Evolutionary conservation across 2,888 invertebrate genomes (phyloP), one percentile per base, ranked within the genome.

Genomic region (Xanthia togata): DNA sequence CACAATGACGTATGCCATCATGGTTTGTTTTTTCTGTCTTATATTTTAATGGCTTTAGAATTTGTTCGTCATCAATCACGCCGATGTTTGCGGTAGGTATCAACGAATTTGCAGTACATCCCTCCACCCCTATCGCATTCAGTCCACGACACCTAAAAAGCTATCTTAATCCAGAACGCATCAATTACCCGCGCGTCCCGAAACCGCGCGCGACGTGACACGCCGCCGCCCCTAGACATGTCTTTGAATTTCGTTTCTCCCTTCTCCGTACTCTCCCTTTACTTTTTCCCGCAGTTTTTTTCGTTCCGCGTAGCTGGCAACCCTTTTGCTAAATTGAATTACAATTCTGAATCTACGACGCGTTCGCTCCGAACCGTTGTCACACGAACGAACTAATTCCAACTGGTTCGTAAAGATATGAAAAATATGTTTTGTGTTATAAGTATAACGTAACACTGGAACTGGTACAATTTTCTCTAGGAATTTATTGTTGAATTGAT

Each of bases 301-400:
- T 89, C 91, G 91, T 95, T 94, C 92, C 95, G 95, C 95, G 93
- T 94, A 93, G 92, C 91, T 94, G 94, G 90, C 95, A 96, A 96
- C 96, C 96, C 96, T 95, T 95, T 94, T 93, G 91, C 90, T 89
- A 94, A 95, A 95, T 95, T 95, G 94, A 95, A 96, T 94, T 94
- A 93, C 92, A 89, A 91, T 91, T 91, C 90, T 87, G 90, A 91
- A 87, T 89, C 88, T 85, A 88, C 89, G 88, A 86, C 88, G 90
- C 90, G 88, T 88, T 83, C 79, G 84, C 76, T 85, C 50, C 71
- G 64, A 79, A 84, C 81, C 78, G 80, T 81, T 87, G 81, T 82
- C 88, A 87, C 84, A 82, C 83, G 88, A 81, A 73, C 75, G 76
- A 74, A 74, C 83, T 71, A 64, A 67, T 70, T 73, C 76, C 65